Evolutionary conservation across 2,888 invertebrate genomes (phyloP).

Genomic region (Oscheius myriophilus): DNA sequence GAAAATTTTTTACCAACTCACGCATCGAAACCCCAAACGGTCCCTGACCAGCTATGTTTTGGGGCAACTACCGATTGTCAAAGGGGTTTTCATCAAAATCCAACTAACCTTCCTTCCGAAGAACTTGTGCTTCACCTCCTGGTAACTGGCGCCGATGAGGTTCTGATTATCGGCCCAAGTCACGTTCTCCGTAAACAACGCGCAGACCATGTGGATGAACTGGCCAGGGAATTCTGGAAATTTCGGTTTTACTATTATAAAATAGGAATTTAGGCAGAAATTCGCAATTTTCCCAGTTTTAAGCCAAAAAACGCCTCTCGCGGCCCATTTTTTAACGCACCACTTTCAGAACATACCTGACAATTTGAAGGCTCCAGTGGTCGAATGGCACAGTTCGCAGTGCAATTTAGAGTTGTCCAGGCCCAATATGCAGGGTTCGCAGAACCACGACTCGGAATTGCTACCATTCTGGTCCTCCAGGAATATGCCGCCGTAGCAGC

Average conservation of each 20-base stretch:
- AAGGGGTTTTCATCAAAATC: no score
- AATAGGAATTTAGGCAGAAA: no score
- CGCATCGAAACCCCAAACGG: no score
- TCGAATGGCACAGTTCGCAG: constrained; percentile 95
- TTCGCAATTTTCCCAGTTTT: no score
- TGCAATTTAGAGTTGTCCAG: constrained; percentile 77
- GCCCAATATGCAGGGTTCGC: constrained; percentile 84
- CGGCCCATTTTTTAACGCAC: no score
- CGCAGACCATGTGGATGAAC: constrained; percentile 98
- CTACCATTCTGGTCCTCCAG: constrained; percentile 17
- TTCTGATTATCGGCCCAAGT: constrained; percentile 93
- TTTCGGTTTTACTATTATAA: background rate
- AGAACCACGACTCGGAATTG: constrained; percentile 90
- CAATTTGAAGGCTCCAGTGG: constrained; percentile 87
- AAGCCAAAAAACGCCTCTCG: no score
- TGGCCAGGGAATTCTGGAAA: constrained; percentile 67
- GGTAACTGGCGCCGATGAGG: constrained; percentile 87
- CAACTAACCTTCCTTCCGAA: constrained; percentile 86
- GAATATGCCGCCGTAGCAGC: constrained; percentile 54
- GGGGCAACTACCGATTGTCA: no score
- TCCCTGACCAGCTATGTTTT: no score
- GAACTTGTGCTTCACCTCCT: constrained; percentile 95
- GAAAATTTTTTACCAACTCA: no score
- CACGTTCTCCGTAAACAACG: constrained; percentile 94
- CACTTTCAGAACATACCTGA: constrained; percentile 71